These are phyloP conservation scores for Vireo altiloquus DNA, from an alignment of 2,113 vertebrate genomes.

Conservation along the genomic window DNA sequence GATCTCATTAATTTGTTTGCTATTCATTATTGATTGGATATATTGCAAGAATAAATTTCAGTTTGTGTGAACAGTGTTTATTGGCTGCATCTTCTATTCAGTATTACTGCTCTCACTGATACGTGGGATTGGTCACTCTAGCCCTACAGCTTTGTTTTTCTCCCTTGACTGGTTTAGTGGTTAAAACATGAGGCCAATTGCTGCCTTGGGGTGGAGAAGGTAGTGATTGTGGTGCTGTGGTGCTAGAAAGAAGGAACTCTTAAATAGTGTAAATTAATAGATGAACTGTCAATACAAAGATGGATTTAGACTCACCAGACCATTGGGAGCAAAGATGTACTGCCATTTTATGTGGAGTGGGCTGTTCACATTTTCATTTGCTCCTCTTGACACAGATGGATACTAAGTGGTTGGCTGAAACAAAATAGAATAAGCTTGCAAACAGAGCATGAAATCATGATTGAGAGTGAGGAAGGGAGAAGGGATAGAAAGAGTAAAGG, in stretches of 20 bases:
- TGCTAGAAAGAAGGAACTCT: background rate
- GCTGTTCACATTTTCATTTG: background rate
- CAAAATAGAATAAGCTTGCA: background rate
- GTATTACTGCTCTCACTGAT: background rate
- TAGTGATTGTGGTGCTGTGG: background rate
- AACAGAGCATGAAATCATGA: background rate
- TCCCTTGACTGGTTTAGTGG: background rate
- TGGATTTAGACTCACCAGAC: background rate
- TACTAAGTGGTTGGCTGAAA: background rate
- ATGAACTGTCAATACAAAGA: background rate
- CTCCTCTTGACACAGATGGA: background rate
- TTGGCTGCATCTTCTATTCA: background rate
- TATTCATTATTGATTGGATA: background rate
- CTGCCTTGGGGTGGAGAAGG: background rate
- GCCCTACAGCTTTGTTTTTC: background rate
- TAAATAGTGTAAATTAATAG: background rate
- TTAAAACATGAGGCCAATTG: background rate
- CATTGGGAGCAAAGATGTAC: background rate
- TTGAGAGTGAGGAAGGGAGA: background rate
- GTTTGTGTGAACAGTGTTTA: background rate
- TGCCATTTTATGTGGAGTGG: rapidly evolving
- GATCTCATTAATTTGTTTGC: conserved; percentile 1
- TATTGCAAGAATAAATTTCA: background rate
- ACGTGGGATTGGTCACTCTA: background rate
- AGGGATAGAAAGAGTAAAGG: background rate